Evolutionary conservation across 53 echinoderm and acorn worm species (phyloP), one percentile per base, ranked within the genome.

Genomic region (Mesocentrotus franciscanus): DNA sequence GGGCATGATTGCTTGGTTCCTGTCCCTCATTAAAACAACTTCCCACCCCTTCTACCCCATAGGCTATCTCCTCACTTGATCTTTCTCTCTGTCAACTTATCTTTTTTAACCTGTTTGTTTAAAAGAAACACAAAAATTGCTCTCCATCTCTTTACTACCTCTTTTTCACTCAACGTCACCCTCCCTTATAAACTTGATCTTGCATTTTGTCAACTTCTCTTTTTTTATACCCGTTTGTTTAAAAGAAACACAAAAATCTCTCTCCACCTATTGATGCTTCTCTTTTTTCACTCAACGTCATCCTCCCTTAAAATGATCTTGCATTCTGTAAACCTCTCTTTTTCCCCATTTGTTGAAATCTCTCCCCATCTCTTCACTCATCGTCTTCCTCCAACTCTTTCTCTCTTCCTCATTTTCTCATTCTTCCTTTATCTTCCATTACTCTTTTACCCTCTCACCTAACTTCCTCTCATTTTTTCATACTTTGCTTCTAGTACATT

Each of bases 21-120:
- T 94, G 95, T 85, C 71, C 36, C 85, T 85, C 95, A 87, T 85
- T 94, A 94, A 20, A 61, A 85, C 95, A 85, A 94, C 87, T 94
- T 94, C 95, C 95, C 95, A 85, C 66, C 87, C 92, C 68, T 85
- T 55, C 66, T 64, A 94, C 42, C 42, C 94, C 94, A 60, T 3
- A 22, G 94, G 83, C 94, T 60, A 81, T 71, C 92, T 24, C 35
- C 14, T 42, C 90, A 33, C 91, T 64, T 36, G 91, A 91, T 36
- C 91, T 39, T 36, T 4, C 34, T 35, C 26, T 64, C 35, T 66
- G 15, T 90, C 29, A 29, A 58, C 11, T 60, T 16, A 68, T 64
- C 64, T 17, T 36, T 66, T 49, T 49, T 49, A 49, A 33, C 15
- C 60, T 5, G 1, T 35, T 91, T 91, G 18, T 66, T 36, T 35